Conservation (phyloP, 1,140 invertebrate species). For the Macrocentrus cingulum region DNA sequence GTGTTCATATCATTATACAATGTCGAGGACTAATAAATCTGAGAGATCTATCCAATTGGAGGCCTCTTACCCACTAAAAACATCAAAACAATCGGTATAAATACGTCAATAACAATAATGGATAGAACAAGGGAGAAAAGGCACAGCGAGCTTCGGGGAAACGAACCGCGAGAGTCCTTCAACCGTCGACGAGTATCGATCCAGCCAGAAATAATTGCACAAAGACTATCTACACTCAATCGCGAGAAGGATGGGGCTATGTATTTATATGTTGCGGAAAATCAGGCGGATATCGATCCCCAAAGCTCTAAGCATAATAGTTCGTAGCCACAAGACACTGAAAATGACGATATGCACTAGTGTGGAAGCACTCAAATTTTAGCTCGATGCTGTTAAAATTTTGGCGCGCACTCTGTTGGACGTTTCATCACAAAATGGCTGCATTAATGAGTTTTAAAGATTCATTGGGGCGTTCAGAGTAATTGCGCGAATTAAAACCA, state of each 20-base stretch:
- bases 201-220: conserved; percentile 24
- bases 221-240: conserved; percentile 15
- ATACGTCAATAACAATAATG: background rate
- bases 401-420: too few relatives aligned
- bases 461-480: too few relatives aligned
- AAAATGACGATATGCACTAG: background rate
- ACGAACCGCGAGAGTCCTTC: background rate
- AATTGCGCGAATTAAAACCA: too few relatives aligned
- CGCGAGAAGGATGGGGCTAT: background rate
- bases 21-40: too few relatives aligned
- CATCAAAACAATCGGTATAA: background rate
- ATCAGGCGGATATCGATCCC: conserved; percentile 17
- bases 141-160: too few relatives aligned
- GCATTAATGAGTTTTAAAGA: too few relatives aligned
- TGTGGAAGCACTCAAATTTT: too few relatives aligned
- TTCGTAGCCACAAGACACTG: background rate
- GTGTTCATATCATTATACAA: conserved; percentile 4
- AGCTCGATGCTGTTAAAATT: too few relatives aligned
- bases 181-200: conserved; percentile 19
- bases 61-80: too few relatives aligned
- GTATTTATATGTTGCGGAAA: conserved; percentile 20
- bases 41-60: too few relatives aligned
- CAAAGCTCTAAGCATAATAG: background rate
- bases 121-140: background rate
- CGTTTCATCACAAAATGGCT: too few relatives aligned